Conservation (phyloP, 1,140 invertebrate genomes). For the Ladona fulva region DNA sequence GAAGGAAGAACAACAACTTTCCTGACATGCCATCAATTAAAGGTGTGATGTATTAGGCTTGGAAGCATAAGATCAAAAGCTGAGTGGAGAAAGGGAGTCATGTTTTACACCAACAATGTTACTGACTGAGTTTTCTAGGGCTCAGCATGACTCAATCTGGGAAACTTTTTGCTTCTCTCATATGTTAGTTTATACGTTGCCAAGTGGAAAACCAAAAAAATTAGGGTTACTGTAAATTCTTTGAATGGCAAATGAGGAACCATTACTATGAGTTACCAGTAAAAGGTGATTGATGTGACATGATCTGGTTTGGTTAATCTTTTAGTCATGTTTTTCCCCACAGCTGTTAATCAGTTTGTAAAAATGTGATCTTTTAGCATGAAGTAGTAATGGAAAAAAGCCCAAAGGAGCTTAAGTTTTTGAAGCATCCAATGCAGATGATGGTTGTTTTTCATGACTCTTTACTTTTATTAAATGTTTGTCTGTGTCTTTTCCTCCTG, state of each 20-base stretch:
- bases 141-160: constrained; percentile 3
- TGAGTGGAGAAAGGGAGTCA: background rate
- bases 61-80: background rate
- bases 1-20: background rate
- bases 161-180: background rate
- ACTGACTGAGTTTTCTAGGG: constrained; percentile 1
- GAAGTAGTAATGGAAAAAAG: background rate
- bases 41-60: background rate
- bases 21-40: background rate
- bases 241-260: background rate
- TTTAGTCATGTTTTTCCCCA: background rate
- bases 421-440: constrained; percentile 7
- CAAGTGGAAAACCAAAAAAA: background rate
- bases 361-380: background rate
- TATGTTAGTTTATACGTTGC: background rate
- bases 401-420: background rate
- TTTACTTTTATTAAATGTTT: constrained; percentile 1
- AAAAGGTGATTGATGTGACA: background rate
- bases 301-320: background rate
- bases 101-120: constrained; percentile 6
- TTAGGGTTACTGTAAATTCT: constrained; percentile 6
- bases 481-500: constrained; percentile 7
- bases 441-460: background rate
- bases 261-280: constrained; percentile 1
- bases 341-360: background rate